phyloP scores from a whole-genome alignment of 2,797 vertebrate species.

The Paramormyrops hopkinsi region DNA sequence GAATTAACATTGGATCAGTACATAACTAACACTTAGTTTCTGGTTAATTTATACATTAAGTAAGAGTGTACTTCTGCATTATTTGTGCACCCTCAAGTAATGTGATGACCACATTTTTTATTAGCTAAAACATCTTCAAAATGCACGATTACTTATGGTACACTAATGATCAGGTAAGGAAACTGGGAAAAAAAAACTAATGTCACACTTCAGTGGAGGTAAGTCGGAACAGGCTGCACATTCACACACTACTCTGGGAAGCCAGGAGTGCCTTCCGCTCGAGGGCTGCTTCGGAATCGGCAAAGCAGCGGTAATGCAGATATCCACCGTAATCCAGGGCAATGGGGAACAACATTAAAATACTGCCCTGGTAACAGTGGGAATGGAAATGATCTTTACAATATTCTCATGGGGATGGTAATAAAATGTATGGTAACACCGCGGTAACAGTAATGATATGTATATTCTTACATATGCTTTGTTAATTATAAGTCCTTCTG shows the following conservation, averaged over 20 bases:
- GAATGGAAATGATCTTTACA: not conserved
- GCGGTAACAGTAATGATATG: not conserved
- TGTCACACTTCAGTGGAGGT: not conserved
- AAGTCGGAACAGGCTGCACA: not conserved
- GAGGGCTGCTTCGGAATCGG: not conserved
- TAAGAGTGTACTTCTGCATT: not conserved
- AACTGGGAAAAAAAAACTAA: not conserved
- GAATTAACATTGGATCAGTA: not conserved
- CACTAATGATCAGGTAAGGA: not conserved
- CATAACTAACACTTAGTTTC: not conserved
- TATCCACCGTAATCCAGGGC: not conserved
- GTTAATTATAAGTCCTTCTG: not conserved
- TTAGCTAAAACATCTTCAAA: not conserved
- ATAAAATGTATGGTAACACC: not conserved
- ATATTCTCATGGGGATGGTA: not conserved
- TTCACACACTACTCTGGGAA: not conserved
- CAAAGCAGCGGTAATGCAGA: not conserved
- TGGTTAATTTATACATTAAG: not conserved
- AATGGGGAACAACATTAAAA: not conserved
- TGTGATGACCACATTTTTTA: not conserved
- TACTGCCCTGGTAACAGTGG: not conserved
- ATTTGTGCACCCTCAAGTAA: not conserved
- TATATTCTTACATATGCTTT: not conserved
- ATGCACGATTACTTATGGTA: not conserved
- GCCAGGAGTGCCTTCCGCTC: not conserved